phyloP scores from a whole-genome alignment of 2,888 invertebrate genomes.

The Trissonchulus latispiculum region DNA sequence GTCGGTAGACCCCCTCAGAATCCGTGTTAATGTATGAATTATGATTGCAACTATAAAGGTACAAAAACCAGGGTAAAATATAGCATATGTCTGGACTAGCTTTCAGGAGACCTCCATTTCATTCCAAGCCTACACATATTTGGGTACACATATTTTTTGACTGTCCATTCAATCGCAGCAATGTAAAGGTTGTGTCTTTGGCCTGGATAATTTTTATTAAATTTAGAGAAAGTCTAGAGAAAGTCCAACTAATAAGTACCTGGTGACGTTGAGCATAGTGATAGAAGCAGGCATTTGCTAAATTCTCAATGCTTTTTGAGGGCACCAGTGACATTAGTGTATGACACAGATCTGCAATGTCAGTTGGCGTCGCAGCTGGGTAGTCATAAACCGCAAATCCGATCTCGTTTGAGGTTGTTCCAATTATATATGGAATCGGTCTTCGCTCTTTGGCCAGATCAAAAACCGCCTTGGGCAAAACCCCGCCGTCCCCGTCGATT shows the following conservation, averaged over 20 bases:
- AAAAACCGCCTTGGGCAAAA: constrained; percentile 3
- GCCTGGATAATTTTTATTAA: background rate
- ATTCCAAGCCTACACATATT: too few species aligned
- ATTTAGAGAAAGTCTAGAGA: background rate
- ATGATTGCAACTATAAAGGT: too few species aligned
- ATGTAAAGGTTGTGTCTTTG: background rate
- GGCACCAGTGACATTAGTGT: background rate
- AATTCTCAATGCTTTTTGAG: background rate
- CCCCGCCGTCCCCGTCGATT: constrained; percentile 12
- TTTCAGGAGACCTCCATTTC: too few species aligned
- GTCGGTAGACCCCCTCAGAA: too few species aligned
- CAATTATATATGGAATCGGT: constrained; percentile 3
- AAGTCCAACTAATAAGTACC: background rate
- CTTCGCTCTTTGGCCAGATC: constrained; percentile 11
- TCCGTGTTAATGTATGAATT: too few species aligned
- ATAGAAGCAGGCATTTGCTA: background rate
- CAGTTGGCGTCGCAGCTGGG: background rate
- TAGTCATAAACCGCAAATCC: background rate
- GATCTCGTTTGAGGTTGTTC: constrained; percentile 16
- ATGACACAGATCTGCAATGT: background rate
- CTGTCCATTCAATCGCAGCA: too few species aligned
- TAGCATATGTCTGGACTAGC: too few species aligned
- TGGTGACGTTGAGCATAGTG: background rate
- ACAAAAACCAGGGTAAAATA: too few species aligned
- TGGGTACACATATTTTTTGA: too few species aligned